Evolutionary conservation across 2,113 vertebrate species (phyloP).

Genomic region (Paramormyrops kingsleyae): DNA sequence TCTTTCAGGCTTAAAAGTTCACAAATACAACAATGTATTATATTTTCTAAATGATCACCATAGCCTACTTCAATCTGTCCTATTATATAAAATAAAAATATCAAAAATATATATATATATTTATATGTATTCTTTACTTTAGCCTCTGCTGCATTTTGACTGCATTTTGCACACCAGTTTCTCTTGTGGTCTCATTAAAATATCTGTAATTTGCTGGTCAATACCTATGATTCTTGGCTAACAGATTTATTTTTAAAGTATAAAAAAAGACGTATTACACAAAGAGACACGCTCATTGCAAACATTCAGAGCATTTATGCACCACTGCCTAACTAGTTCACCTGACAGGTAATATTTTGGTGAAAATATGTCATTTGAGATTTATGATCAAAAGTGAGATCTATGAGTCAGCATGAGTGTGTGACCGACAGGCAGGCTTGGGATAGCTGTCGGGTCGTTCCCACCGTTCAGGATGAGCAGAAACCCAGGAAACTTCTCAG

Average conservation of each 20-base stretch:
- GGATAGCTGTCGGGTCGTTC: conserved; percentile 44
- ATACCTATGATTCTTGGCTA: neutral
- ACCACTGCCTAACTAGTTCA: neutral
- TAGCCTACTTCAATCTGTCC: neutral
- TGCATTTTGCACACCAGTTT: neutral
- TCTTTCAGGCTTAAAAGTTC: neutral
- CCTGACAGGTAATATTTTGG: neutral
- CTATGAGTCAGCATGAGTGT: neutral
- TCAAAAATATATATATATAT: neutral
- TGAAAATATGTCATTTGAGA: neutral
- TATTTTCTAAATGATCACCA: neutral
- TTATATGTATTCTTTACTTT: neutral
- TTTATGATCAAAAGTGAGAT: neutral
- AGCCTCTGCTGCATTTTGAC: neutral
- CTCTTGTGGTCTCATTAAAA: neutral
- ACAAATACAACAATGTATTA: neutral
- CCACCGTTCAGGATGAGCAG: conserved; percentile 39
- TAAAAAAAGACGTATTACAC: neutral
- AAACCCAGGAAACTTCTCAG: conserved; percentile 47
- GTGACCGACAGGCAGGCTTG: conserved; percentile 34
- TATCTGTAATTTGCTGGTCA: neutral
- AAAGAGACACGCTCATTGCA: neutral
- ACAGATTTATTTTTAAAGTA: neutral
- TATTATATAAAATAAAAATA: neutral
- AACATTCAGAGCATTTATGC: neutral